These are phyloP conservation scores for Ruditapes philippinarum DNA, from an alignment of 1,140 invertebrate species.

Conservation along the genomic window DNA sequence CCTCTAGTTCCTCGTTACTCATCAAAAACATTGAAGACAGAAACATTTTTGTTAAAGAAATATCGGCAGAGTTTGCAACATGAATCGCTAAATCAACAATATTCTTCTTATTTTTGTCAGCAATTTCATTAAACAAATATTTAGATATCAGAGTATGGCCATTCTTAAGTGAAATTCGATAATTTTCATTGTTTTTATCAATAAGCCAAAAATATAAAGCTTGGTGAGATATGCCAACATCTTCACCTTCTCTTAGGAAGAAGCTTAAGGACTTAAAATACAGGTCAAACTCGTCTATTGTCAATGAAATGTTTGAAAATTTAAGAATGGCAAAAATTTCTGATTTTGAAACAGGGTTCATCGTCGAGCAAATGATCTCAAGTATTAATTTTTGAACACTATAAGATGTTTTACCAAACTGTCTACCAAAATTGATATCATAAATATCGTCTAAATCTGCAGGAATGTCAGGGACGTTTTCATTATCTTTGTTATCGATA, in stretches of 20 bases:
- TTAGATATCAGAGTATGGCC: neutral
- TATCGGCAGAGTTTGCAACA: neutral
- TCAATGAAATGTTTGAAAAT: neutral
- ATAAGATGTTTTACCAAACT: neutral
- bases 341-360: neutral
- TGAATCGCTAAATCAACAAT: constrained; percentile 12
- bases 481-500: neutral
- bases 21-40: neutral
- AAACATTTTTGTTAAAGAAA: neutral
- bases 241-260: neutral
- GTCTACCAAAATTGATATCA: constrained; percentile 48
- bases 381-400: neutral
- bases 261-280: neutral
- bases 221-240: neutral
- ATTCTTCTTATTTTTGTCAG: neutral
- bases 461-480: neutral
- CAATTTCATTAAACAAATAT: neutral
- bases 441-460: constrained; percentile 17
- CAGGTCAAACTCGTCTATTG: neutral
- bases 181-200: neutral
- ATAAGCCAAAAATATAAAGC: neutral
- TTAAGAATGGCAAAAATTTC: neutral
- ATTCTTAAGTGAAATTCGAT: neutral
- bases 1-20: neutral
- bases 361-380: constrained; percentile 24